phyloP scores from a whole-genome alignment of 2,888 invertebrate genomes.

The Trisateles emortualis region DNA sequence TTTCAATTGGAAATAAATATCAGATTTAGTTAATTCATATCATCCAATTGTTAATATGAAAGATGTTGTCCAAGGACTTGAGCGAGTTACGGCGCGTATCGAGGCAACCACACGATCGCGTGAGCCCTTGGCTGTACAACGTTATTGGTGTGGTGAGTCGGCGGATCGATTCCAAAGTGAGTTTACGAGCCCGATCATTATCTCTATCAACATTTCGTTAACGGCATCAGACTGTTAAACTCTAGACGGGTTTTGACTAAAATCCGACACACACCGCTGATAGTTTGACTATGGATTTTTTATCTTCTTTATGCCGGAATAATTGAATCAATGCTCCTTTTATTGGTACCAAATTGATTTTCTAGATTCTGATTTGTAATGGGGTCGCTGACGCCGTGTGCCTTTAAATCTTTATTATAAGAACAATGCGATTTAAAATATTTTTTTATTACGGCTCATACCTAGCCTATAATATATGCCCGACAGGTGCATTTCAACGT shows the following conservation, averaged over 20 bases:
- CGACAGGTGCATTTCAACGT: constrained; percentile 11
- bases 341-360: constrained; percentile 14
- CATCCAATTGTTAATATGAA: constrained; percentile 29
- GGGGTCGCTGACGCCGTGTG: background rate
- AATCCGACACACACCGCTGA: constrained; percentile 14
- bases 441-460: background rate
- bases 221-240: constrained; percentile 45
- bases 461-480: constrained; percentile 10
- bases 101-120: constrained; percentile 56
- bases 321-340: constrained; percentile 18
- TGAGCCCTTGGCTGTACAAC: constrained; percentile 58
- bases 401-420: background rate
- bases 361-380: constrained; percentile 5
- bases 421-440: constrained; percentile 3
- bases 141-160: constrained; percentile 55
- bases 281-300: constrained; percentile 4
- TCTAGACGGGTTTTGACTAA: constrained; percentile 38
- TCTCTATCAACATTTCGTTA: constrained; percentile 60
- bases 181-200: constrained; percentile 64
- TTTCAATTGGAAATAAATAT: too few species aligned
- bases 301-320: background rate
- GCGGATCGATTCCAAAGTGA: constrained; percentile 63
- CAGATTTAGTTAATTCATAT: background rate
- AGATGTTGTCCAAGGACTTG: constrained; percentile 54
- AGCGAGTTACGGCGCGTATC: constrained; percentile 35